Percentiles rank a stretch among this genome's conserved stretches.
Conservation (phyloP, 2,113 vertebrate species). For the Notarius quadriscutis region DNA sequence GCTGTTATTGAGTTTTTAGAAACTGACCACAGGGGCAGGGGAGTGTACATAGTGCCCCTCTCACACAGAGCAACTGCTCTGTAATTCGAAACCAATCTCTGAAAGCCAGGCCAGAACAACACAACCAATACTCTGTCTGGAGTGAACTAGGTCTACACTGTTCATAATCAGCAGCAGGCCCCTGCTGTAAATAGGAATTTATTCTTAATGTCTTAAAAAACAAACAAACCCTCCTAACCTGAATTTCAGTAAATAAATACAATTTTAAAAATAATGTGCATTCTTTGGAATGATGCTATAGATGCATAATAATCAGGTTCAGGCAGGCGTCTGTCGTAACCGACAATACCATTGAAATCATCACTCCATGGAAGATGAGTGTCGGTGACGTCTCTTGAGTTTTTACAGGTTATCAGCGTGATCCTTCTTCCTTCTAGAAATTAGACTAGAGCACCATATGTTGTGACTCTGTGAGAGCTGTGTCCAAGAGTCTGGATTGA, state of each 20-base stretch:
- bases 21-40: neutral
- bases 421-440: too few species aligned
- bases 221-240: neutral
- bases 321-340: too few species aligned
- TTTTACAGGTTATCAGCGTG: too few species aligned
- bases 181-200: neutral
- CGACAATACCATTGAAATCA: too few species aligned
- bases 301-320: too few species aligned
- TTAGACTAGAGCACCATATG: too few species aligned
- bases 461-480: too few species aligned
- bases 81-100: constrained; percentile 6
- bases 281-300: neutral
- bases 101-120: neutral
- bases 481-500: too few species aligned
- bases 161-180: neutral
- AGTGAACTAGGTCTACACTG: neutral
- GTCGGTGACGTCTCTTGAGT: too few species aligned
- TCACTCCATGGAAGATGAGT: too few species aligned
- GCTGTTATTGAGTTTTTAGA: neutral
- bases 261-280: neutral
- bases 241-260: neutral
- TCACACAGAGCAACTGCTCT: neutral
- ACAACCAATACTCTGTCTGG: neutral
- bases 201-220: neutral
- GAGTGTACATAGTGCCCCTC: neutral